Percentiles rank a stretch among this genome's conserved stretches.
Evolutionary conservation across 1,140 invertebrate genomes (phyloP).

Genomic region (Anastatus disparis): DNA sequence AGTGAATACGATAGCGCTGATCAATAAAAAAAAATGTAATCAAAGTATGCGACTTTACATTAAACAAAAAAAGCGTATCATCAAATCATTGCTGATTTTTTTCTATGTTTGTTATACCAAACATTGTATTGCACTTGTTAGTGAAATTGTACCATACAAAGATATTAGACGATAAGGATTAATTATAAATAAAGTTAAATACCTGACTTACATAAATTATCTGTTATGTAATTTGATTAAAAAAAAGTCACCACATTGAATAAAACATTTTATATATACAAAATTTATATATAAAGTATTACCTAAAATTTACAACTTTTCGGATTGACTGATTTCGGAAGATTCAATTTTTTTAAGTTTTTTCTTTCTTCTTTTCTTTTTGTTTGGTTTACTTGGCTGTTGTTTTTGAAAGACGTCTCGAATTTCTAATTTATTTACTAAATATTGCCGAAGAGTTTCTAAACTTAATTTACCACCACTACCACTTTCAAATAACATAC

Average conservation of each 20-base stretch:
- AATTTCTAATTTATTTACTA: conserved; percentile 57
- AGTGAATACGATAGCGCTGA: conserved; percentile 5
- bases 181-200: conserved; percentile 60
- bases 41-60: conserved; percentile 7
- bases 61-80: conserved; percentile 25
- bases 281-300: conserved; percentile 22
- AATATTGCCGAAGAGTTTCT: conserved; percentile 56
- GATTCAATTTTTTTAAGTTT: conserved; percentile 13
- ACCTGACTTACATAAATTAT: conserved; percentile 60
- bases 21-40: conserved; percentile 17
- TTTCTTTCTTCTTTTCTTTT: conserved; percentile 43
- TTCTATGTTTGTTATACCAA: conserved; percentile 46
- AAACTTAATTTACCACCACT: conserved; percentile 53
- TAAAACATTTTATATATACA: conserved; percentile 59
- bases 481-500: conserved; percentile 52
- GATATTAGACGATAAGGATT: conserved; percentile 56
- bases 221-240: conserved; percentile 59
- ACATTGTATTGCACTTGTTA: conserved; percentile 59
- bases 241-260: conserved; percentile 48
- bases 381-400: conserved; percentile 34
- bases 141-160: conserved; percentile 59
- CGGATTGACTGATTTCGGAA: not conserved
- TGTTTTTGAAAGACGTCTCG: conserved; percentile 44
- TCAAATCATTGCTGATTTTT: conserved; percentile 42
- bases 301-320: conserved; percentile 18